Evolutionary conservation across 1,140 invertebrate genomes (phyloP), one percentile per base, ranked within the genome.

Genomic region (Neodiprion fabricii): DNA sequence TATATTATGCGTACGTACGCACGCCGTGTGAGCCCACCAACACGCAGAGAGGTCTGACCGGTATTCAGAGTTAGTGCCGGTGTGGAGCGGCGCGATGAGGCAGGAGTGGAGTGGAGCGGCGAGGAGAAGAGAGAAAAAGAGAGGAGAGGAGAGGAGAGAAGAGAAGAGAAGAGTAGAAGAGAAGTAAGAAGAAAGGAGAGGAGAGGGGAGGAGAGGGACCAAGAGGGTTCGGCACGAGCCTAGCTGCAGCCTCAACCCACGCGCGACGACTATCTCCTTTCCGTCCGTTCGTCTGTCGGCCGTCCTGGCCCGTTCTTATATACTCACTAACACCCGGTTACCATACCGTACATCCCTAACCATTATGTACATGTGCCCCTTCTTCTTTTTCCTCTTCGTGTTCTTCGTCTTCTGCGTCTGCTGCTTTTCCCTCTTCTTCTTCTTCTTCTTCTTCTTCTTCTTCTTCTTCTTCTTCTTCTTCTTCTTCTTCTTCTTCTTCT

Each of bases 191-290:
- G 70, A 73, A 70, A 48, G 70, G 28, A 73, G 49, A 70, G 71
- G 77, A 76, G 80, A 79, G 47, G 48, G 72, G 47, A 70, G 74
- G 75, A 21, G 61, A 72, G 50, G 77, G 79, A 79, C 77, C 77
- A 82, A 83, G 83, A 82, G 53, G 53, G 80, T 80, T 77, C 69
- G 83, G 85, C 84, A 86, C 84, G 85, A 86, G 85, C 85, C 85
- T 85, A 85, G 85, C 84, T 85, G 84, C 84, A 85, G 82, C 77
- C 84, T 84, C 84, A 76, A 84, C 85, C 85, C 84, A 86, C 84
- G 85, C 85, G 80, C 75, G 74, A 78, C 80, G 80, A 79, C 79
- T 83, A 83, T 61, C 53, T 61, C 53, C 53, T 69, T 47, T 21
- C 40, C 40, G 67, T 69, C 67, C 21, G 67, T 69, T 47, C 67